Evolutionary conservation across 2,113 vertebrate species (phyloP).

Genomic region (Hassar affinis): DNA sequence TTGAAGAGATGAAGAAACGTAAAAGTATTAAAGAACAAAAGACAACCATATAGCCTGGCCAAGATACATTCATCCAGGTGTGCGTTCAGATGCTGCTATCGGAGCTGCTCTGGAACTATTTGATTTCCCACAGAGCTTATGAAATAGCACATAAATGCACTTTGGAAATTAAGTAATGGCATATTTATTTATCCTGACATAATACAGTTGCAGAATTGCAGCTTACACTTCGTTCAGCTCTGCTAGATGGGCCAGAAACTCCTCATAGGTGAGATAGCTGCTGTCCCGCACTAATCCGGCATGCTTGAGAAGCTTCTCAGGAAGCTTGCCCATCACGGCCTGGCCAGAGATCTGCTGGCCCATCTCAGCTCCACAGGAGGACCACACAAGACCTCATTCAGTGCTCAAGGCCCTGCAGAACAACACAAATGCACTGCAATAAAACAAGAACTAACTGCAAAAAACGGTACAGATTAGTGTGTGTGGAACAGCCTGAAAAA

Average conservation of each 20-base stretch:
- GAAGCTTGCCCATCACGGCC: conserved; percentile 84
- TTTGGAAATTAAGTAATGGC: background rate
- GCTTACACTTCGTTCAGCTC: conserved; percentile 98
- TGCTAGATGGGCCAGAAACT: conserved; percentile 94
- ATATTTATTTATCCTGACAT: background rate
- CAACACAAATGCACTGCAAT: background rate
- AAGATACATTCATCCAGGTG: background rate
- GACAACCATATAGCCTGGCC: background rate
- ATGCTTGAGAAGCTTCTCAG: conserved; percentile 94
- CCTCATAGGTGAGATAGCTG: conserved; percentile 91
- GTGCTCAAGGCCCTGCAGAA: conserved; percentile 65
- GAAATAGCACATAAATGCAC: background rate
- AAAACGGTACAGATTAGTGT: background rate
- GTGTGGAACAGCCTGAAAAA: background rate
- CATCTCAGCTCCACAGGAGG: conserved; percentile 74
- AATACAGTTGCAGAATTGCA: background rate
- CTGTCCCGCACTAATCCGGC: conserved; percentile 87
- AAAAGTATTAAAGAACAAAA: background rate
- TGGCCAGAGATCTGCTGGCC: conserved; percentile 95
- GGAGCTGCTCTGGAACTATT: too few species aligned
- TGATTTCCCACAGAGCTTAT: background rate
- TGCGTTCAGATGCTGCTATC: background rate
- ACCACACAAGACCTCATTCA: conserved; percentile 72
- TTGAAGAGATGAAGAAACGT: background rate
- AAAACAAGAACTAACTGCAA: background rate